Conservation (phyloP, 2,113 vertebrate species). For the Leptocoma aspasia region DNA sequence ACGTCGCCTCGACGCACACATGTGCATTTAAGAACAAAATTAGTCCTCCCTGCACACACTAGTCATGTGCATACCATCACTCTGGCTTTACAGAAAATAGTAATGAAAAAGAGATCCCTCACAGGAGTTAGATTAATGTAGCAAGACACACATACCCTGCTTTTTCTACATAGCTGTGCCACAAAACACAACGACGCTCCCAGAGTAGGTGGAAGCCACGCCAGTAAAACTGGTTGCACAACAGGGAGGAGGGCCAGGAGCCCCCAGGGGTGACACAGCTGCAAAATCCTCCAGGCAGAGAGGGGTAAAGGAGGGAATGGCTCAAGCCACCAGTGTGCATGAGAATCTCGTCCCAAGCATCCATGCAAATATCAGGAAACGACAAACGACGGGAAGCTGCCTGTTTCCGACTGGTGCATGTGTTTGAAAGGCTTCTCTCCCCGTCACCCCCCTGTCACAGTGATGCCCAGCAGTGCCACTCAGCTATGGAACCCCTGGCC, state of each 20-base stretch:
- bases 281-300: neutral
- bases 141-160: neutral
- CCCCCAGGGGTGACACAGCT: neutral
- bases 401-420: rapidly evolving
- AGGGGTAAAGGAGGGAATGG: neutral
- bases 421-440: neutral
- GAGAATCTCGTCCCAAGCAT: neutral
- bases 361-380: rapidly evolving
- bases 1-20: rapidly evolving
- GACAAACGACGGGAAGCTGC: rapidly evolving
- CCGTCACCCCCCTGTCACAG: rapidly evolving
- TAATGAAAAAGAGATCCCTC: neutral
- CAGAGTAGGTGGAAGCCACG: neutral
- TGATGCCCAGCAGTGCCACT: rapidly evolving
- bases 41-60: neutral
- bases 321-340: rapidly evolving
- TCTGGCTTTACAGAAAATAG: neutral
- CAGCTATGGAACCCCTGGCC: rapidly evolving
- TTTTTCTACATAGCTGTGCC: neutral
- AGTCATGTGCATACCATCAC: too few relatives aligned
- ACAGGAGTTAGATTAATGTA: neutral
- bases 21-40: neutral
- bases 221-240: neutral
- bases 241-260: neutral
- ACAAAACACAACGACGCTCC: rapidly evolving